Percentiles rank a stretch among this genome's conserved stretches.
Conservation (phyloP, 2,797 vertebrate genomes). For the Hemitrygon akajei region DNA sequence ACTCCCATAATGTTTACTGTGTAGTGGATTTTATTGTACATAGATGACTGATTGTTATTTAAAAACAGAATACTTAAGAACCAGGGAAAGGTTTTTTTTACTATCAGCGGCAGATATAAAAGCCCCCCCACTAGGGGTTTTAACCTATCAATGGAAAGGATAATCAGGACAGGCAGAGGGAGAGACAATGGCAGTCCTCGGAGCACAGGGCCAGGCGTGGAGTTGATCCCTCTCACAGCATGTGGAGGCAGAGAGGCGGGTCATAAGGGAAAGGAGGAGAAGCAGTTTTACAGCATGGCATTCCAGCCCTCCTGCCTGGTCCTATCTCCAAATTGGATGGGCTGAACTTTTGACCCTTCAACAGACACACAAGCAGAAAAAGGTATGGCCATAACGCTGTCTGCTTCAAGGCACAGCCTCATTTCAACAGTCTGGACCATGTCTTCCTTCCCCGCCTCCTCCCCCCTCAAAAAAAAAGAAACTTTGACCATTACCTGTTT, state of each 20-base stretch:
- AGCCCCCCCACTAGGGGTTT: conserved; percentile 26
- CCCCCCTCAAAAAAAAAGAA: conserved; percentile 49
- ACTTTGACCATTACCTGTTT: conserved; percentile 62
- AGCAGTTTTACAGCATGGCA: conserved; percentile 38
- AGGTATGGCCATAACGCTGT: conserved; percentile 51
- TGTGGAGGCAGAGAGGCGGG: conserved; percentile 32
- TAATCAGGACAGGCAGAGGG: conserved; percentile 2
- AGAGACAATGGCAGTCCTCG: neutral
- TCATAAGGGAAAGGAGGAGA: conserved; percentile 25
- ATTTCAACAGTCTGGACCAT: conserved; percentile 52
- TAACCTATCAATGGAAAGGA: conserved; percentile 30
- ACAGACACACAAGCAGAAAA: conserved; percentile 51
- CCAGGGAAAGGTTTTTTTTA: neutral
- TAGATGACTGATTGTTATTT: conserved; percentile 19
- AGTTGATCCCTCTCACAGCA: conserved; percentile 31
- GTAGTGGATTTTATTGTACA: conserved; percentile 6
- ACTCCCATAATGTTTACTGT: neutral
- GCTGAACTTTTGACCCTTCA: conserved; percentile 64
- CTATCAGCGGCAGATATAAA: conserved; percentile 21
- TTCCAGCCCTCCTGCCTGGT: conserved; percentile 42
- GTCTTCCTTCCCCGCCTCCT: conserved; percentile 48
- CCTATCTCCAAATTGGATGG: conserved; percentile 48
- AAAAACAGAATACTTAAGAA: conserved; percentile 10
- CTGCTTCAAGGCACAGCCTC: conserved; percentile 46
- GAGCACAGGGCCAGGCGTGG: neutral